Base-by-base conservation (phyloP, 2,797 vertebrate genomes). In the Cheirogaleus major region DNA sequence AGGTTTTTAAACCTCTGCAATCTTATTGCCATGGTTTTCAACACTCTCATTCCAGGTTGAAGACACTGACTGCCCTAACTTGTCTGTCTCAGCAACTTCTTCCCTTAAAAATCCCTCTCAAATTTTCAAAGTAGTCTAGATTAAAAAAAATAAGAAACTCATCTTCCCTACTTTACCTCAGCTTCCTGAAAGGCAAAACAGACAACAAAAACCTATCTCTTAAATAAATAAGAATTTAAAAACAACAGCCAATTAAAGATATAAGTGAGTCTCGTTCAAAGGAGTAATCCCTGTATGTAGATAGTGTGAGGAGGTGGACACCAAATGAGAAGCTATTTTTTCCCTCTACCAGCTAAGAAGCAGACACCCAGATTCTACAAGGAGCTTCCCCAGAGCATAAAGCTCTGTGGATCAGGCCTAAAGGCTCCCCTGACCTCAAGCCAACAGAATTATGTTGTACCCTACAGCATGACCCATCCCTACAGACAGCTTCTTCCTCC, bases 121-220 rank as follows among this genome's bases (percentile, higher is more conserved):
- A 95, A 75, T 93, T 94, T 96, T 82, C 57, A 94, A 92, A 96
- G 57, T 75, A 57, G 11, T 75, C 38, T 63, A 79, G 9, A 82
- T 38, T 72, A 8, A 88, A 93, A 93, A 93, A 79, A 78, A 45
- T 15, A 86, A 97, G 43, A 89, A 81, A 80, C 14, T 73, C 35
- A 90, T 76, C 48, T 88, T 91, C 61, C 55, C 43, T 92, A 82
- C 43, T 59, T 92, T 65, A 89, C 22, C 4, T 38, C 57, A 86
- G 55, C 15, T 93, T 88, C 41, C 30, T 35, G 73, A 96, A 90
- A 97, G 78, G 67, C 48, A 89, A 95, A 89, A 73, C 20, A 88
- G 72, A 90, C 95, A 82, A 73, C 13, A 55, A 92, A 95, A 95
- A 72, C 50, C 13, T 55, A 35, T 92, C 70, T 92, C 88, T 88